Conservation (phyloP, 2,888 invertebrate genomes). For the Amitus sp. region DNA sequence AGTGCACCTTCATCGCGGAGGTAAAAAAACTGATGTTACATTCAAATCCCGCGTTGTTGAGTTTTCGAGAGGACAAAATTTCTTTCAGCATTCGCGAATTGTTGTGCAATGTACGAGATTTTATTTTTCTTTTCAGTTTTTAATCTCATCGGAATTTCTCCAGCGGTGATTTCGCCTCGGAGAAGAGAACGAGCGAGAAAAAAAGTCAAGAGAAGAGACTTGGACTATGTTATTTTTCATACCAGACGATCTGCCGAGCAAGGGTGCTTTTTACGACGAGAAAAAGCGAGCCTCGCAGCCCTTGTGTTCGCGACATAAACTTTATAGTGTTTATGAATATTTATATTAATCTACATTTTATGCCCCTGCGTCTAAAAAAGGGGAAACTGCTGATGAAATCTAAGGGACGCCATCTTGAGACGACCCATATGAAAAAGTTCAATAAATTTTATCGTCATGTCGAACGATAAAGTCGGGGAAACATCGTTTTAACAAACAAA, state of each 20-base stretch:
- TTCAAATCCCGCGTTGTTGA: too few relatives aligned
- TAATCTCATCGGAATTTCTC: too few relatives aligned
- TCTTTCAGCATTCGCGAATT: too few relatives aligned
- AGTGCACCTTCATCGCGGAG: background rate
- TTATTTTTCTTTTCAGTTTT: too few relatives aligned
- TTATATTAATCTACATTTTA: slow-evolving; percentile 66
- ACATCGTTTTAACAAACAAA: slow-evolving; percentile 41
- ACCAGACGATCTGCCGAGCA: slow-evolving; percentile 24
- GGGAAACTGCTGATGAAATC: slow-evolving; percentile 35
- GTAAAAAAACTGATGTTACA: slow-evolving; percentile 1
- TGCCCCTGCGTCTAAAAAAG: slow-evolving; percentile 48
- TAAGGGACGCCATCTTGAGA: slow-evolving; percentile 37
- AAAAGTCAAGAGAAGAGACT: too few relatives aligned
- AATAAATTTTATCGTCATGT: slow-evolving; percentile 51
- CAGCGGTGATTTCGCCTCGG: too few relatives aligned
- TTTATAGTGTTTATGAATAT: slow-evolving; percentile 66
- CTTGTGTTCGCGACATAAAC: slow-evolving; percentile 59
- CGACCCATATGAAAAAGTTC: slow-evolving; percentile 56
- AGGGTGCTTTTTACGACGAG: slow-evolving; percentile 58
- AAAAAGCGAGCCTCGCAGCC: slow-evolving; percentile 47
- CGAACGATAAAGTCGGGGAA: slow-evolving; percentile 17
- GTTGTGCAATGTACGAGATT: too few relatives aligned
- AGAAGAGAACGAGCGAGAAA: background rate
- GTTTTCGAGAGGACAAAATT: too few relatives aligned
- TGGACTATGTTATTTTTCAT: slow-evolving; percentile 15